phyloP scores from a whole-genome alignment of 2,888 invertebrate species.

The Melangyna quadrimaculata region DNA sequence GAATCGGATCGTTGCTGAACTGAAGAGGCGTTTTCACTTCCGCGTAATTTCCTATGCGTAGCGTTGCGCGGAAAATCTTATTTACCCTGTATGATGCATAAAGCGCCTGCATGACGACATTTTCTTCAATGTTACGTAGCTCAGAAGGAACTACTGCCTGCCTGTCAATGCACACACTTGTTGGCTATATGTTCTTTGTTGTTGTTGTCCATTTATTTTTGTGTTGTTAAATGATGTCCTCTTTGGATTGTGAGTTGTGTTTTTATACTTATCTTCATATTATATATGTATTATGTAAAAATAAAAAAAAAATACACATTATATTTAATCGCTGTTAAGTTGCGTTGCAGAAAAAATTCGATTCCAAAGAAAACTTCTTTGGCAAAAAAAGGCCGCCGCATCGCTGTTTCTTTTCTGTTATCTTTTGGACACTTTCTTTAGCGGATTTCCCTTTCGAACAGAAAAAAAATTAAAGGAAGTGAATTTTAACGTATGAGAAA shows the following conservation, averaged over 20 bases:
- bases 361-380: constrained; percentile 58
- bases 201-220: constrained; percentile 10
- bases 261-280: not conserved
- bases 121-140: constrained; percentile 50
- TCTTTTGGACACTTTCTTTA: constrained; percentile 44
- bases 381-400: constrained; percentile 21
- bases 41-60: constrained; percentile 70
- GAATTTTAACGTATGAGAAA: not conserved
- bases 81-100: constrained; percentile 35
- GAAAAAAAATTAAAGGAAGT: constrained; percentile 29
- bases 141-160: constrained; percentile 2
- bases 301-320: not conserved
- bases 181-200: constrained; percentile 20
- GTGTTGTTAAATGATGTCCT: constrained; percentile 20
- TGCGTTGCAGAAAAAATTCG: constrained; percentile 47
- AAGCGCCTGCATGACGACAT: constrained; percentile 65
- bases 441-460: constrained; percentile 48
- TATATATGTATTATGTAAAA: too few species aligned
- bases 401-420: constrained; percentile 53
- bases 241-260: constrained; percentile 1
- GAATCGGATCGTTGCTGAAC: constrained; percentile 19
- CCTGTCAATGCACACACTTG: constrained; percentile 50
- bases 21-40: constrained; percentile 66
- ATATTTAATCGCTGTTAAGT: constrained; percentile 58
- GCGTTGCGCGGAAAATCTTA: constrained; percentile 57